Evolutionary conservation across 2,888 invertebrate species (phyloP).

Genomic region (Amaurobius ferox): DNA sequence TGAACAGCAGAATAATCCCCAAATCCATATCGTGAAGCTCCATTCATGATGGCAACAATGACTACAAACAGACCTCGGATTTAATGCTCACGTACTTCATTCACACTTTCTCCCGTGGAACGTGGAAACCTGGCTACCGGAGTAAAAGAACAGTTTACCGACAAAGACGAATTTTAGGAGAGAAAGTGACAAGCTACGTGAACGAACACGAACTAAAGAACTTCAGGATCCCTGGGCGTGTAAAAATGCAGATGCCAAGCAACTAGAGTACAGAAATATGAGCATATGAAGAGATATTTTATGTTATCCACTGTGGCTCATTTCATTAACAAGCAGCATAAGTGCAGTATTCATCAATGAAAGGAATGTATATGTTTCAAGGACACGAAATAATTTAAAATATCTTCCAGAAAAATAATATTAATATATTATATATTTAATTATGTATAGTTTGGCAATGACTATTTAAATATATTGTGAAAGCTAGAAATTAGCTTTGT

Average conservation of each 20-base stretch:
- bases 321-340: too few species aligned
- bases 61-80: slow-evolving; percentile 1
- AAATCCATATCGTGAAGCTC: neutral
- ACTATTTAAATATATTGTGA: too few species aligned
- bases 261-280: neutral
- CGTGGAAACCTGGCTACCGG: neutral
- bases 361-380: too few species aligned
- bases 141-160: slow-evolving; percentile 4
- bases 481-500: too few species aligned
- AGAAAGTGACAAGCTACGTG: neutral
- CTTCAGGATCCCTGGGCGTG: neutral
- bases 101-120: neutral
- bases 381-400: too few species aligned
- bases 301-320: too few species aligned
- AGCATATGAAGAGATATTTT: too few species aligned
- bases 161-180: neutral
- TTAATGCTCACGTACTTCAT: slow-evolving; percentile 11
- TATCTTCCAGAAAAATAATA: too few species aligned
- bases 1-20: neutral
- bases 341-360: too few species aligned
- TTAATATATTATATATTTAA: too few species aligned
- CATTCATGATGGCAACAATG: neutral
- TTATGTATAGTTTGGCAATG: too few species aligned
- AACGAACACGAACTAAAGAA: neutral
- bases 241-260: neutral